Percentiles rank a stretch among this genome's conserved stretches.
phyloP scores from a whole-genome alignment of 2,113 vertebrate genomes.

The Marmota flaviventris region DNA sequence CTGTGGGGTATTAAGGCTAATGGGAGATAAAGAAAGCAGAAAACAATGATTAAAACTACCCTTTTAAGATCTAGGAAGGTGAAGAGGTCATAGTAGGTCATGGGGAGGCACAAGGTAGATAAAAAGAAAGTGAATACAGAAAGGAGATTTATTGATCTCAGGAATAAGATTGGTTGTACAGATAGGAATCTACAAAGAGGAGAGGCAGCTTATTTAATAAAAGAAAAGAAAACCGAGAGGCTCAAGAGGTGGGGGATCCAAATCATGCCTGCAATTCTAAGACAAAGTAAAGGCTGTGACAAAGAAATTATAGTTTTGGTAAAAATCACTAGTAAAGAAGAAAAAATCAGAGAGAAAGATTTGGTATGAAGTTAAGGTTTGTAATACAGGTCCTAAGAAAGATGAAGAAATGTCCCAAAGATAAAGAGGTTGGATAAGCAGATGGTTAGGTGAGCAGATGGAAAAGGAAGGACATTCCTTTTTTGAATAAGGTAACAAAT shows the following conservation, averaged over 20 bases:
- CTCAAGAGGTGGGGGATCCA: background rate
- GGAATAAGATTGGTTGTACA: background rate
- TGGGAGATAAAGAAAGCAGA: constrained; percentile 18
- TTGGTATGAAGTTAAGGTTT: background rate
- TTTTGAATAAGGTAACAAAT: constrained; percentile 5
- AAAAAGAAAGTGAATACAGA: constrained; percentile 45
- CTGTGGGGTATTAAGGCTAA: background rate
- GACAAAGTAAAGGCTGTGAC: background rate
- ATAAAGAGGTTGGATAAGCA: background rate
- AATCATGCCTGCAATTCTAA: background rate
- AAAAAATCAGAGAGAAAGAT: background rate
- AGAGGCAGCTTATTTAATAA: background rate
- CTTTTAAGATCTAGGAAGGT: background rate
- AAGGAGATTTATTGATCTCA: background rate
- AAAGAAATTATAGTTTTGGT: background rate
- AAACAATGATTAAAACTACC: background rate
- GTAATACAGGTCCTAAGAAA: background rate
- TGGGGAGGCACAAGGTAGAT: background rate
- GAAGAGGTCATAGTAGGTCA: background rate
- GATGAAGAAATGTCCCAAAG: background rate
- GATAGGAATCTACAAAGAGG: background rate
- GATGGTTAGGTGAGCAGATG: background rate
- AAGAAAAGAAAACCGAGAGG: background rate
- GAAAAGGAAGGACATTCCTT: background rate
- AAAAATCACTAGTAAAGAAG: background rate